Conservation (phyloP, 2,797 vertebrate genomes). For the Liparis tanakae region DNA sequence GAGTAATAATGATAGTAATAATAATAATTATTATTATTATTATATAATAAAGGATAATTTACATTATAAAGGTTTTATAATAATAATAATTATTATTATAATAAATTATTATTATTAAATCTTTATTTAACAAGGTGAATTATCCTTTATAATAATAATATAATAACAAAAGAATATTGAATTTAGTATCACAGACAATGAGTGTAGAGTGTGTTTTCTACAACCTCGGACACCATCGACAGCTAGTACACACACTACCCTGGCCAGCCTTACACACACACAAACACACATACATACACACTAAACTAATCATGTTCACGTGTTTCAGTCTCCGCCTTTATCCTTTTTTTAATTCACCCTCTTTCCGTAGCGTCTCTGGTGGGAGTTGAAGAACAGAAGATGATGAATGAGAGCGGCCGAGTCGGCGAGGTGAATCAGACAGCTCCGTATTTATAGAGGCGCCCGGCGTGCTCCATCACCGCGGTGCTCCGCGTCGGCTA, state of each 20-base stretch:
- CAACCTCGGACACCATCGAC: background rate
- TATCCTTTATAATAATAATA: too few relatives aligned
- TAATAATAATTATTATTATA: too few relatives aligned
- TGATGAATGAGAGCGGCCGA: slow-evolving; percentile 63
- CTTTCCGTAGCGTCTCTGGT: slow-evolving; percentile 39
- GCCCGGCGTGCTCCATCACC: slow-evolving; percentile 48
- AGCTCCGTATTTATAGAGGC: slow-evolving; percentile 54
- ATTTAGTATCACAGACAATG: background rate
- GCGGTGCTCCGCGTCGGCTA: slow-evolving; percentile 24
- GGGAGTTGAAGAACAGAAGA: slow-evolving; percentile 64
- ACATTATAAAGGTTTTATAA: too few relatives aligned
- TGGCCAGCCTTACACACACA: background rate
- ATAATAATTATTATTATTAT: too few relatives aligned
- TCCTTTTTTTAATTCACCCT: slow-evolving; percentile 33
- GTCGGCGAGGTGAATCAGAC: slow-evolving; percentile 52
- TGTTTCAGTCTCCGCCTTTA: slow-evolving; percentile 21
- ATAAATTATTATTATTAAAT: too few relatives aligned
- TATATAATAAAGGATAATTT: too few relatives aligned
- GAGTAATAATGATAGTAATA: too few relatives aligned
- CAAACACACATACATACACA: slow-evolving; percentile 15
- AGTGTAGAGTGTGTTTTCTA: slow-evolving; percentile 7
- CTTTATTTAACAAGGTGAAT: too few relatives aligned
- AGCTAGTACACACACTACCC: background rate
- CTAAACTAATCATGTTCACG: background rate
- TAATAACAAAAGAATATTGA: background rate